Percentiles rank a stretch among this genome's conserved stretches.
Conservation (phyloP, 1,140 invertebrate genomes). For the Drosophila hydei region DNA sequence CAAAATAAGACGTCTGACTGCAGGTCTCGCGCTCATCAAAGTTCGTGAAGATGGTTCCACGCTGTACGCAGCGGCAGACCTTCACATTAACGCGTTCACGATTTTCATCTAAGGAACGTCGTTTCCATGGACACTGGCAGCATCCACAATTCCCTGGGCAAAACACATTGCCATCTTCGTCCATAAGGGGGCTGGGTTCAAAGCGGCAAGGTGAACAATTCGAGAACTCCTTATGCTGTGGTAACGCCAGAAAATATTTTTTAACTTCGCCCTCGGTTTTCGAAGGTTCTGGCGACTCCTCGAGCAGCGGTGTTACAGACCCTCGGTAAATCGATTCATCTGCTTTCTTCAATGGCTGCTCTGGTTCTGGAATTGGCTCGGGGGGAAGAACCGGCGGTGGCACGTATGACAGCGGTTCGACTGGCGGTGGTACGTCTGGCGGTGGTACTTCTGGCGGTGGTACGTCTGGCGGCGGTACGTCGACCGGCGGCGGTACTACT, state of each 20-base stretch:
- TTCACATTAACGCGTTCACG: constrained; percentile 63
- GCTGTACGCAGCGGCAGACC: constrained; percentile 68
- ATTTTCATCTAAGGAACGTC: constrained; percentile 34
- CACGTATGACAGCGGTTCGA: no score
- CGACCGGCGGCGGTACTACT: not conserved
- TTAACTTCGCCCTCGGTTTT: not conserved
- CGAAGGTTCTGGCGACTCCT: not conserved
- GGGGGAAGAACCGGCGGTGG: not conserved
- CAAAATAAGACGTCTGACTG: constrained; percentile 71
- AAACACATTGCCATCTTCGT: constrained; percentile 71
- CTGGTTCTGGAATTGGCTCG: not conserved
- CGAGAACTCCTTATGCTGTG: constrained; percentile 71
- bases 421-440: no score
- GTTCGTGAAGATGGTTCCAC: constrained; percentile 63
- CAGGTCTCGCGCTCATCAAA: constrained; percentile 54
- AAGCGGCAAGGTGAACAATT: constrained; percentile 73
- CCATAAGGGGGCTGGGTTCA: constrained; percentile 73
- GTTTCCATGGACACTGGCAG: constrained; percentile 72
- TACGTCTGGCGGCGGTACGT: not conserved
- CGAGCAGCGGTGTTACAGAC: not conserved
- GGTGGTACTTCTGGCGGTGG: no score
- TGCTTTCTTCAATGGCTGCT: not conserved
- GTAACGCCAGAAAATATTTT: constrained; percentile 59
- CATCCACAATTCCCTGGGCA: constrained; percentile 79
- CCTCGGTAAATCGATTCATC: no score